Evolutionary conservation across 1,140 invertebrate genomes (phyloP).

Genomic region (Andrena cerasifolii): DNA sequence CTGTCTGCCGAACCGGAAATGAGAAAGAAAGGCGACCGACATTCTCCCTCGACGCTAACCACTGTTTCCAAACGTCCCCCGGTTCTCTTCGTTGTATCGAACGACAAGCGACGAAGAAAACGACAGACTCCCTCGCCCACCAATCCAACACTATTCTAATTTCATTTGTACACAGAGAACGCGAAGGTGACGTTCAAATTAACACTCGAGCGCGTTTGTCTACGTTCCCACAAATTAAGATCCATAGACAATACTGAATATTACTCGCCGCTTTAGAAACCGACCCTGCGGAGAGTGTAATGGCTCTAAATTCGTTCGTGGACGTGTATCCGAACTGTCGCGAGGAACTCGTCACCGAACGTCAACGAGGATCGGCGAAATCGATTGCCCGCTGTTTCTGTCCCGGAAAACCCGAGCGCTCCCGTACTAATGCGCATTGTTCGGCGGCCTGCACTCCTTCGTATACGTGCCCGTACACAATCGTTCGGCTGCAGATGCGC

Average conservation of each 20-base stretch:
- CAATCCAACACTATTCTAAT: not conserved
- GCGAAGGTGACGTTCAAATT: too few relatives aligned
- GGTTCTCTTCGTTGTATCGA: constrained; percentile 11
- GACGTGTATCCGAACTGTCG: constrained; percentile 19
- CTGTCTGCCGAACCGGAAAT: constrained; percentile 69
- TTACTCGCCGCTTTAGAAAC: not conserved
- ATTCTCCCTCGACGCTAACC: constrained; percentile 64
- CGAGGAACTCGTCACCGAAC: constrained; percentile 21
- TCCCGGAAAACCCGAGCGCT: not conserved
- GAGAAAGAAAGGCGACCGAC: constrained; percentile 67
- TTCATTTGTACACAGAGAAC: too few relatives aligned
- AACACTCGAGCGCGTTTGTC: too few relatives aligned
- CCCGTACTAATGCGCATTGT: not conserved
- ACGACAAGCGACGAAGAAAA: not conserved
- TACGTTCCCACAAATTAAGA: too few relatives aligned
- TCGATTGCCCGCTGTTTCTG: constrained; percentile 38
- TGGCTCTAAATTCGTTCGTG: constrained; percentile 20
- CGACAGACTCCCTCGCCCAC: too few relatives aligned
- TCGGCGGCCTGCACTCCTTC: not conserved
- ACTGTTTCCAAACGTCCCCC: constrained; percentile 48
- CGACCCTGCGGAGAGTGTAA: not conserved
- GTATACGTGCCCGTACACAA: not conserved
- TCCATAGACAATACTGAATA: too few relatives aligned
- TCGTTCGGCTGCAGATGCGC: not conserved
- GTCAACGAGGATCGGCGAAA: constrained; percentile 32